Conservation (phyloP, 2,797 vertebrate genomes). For the Pogonophryne albipinna region DNA sequence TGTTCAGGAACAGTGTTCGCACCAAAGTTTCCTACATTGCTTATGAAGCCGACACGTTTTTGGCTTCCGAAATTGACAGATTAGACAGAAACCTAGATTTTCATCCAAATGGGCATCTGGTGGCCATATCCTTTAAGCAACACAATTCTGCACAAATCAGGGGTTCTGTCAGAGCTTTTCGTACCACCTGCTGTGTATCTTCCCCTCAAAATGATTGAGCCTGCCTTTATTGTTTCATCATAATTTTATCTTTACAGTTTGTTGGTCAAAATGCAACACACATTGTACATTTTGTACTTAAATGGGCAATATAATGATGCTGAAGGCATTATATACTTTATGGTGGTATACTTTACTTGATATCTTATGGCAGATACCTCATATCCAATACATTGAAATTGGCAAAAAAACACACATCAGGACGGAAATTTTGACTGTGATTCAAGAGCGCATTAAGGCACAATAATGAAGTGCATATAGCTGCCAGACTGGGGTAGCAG, state of each 20-base stretch:
- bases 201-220: constrained; percentile 83
- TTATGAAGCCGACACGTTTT: constrained; percentile 79
- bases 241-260: constrained; percentile 83
- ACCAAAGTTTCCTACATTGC: constrained; percentile 76
- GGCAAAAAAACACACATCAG: constrained; percentile 79
- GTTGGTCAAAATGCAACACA: constrained; percentile 78
- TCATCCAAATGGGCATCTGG: constrained; percentile 92
- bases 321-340: constrained; percentile 54
- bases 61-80: constrained; percentile 82
- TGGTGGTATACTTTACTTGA: constrained; percentile 48
- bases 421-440: constrained; percentile 80
- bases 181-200: constrained; percentile 88
- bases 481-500: constrained; percentile 84
- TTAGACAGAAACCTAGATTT: constrained; percentile 87
- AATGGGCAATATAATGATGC: constrained; percentile 65
- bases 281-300: constrained; percentile 78
- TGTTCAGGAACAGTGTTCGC: constrained; percentile 68
- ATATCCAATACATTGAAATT: constrained; percentile 68
- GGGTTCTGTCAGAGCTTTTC: constrained; percentile 89
- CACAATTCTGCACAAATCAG: constrained; percentile 89
- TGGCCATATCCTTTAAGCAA: constrained; percentile 91
- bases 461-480: constrained; percentile 86
- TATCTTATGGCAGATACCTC: constrained; percentile 60
- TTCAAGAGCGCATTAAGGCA: constrained; percentile 85
- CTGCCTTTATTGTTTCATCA: constrained; percentile 85